These are phyloP conservation scores for Ormia ochracea DNA, from an alignment of 2,888 invertebrate species.

Conservation along the genomic window DNA sequence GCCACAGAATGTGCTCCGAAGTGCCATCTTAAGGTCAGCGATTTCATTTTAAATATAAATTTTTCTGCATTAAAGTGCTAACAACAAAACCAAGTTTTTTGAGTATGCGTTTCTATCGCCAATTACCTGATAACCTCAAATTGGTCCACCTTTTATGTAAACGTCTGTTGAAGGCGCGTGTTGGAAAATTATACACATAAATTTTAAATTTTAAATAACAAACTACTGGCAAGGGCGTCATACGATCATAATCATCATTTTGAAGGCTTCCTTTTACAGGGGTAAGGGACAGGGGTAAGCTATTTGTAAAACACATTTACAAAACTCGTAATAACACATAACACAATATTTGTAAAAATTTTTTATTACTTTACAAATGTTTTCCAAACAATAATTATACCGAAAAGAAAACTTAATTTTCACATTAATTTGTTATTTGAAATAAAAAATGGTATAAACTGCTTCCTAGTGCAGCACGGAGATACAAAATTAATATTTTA, in stretches of 20 bases:
- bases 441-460: conserved; percentile 16
- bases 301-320: not conserved
- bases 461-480: conserved; percentile 26
- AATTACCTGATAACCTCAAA: too few relatives aligned
- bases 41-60: too few relatives aligned
- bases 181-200: conserved; percentile 4
- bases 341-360: conserved; percentile 35
- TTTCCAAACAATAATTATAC: conserved; percentile 48
- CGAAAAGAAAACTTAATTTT: conserved; percentile 46
- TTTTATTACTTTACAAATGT: conserved; percentile 60
- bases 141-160: too few relatives aligned
- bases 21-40: too few relatives aligned
- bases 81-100: too few relatives aligned
- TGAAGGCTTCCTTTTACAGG: conserved; percentile 4
- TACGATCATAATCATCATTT: conserved; percentile 1
- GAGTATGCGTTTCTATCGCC: too few relatives aligned
- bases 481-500: conserved; percentile 3
- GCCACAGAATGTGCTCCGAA: too few relatives aligned
- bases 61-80: too few relatives aligned
- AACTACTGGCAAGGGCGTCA: conserved; percentile 43
- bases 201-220: conserved; percentile 20
- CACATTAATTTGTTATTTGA: conserved; percentile 37
- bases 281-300: conserved; percentile 21
- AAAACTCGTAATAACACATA: conserved; percentile 22
- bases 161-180: not conserved